Percentiles rank a stretch among this genome's conserved stretches.
phyloP scores from a whole-genome alignment of 2,113 vertebrate species.

The Dipodomys stephensi region DNA sequence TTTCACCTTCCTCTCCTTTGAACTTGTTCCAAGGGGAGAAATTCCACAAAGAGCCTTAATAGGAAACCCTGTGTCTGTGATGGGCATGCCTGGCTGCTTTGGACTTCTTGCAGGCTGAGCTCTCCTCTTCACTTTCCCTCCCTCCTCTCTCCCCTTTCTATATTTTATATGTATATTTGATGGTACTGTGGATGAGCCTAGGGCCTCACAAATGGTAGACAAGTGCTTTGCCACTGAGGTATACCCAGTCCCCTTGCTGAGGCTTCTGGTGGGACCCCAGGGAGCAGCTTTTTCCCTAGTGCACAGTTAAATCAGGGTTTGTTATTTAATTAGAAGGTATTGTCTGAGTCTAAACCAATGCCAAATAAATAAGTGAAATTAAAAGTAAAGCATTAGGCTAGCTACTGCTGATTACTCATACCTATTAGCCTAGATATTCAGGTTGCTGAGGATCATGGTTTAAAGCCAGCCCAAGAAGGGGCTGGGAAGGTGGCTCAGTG shows the following conservation, averaged over 20 bases:
- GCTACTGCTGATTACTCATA: too few relatives aligned
- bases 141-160: too few relatives aligned
- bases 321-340: conserved; percentile 43
- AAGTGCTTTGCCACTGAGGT: background rate
- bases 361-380: background rate
- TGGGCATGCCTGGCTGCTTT: background rate
- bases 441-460: too few relatives aligned
- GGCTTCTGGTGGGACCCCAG: background rate
- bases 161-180: background rate
- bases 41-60: background rate
- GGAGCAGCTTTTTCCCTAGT: background rate
- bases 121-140: background rate
- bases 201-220: background rate
- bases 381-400: background rate
- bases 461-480: too few relatives aligned
- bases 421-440: too few relatives aligned
- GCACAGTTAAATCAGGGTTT: conserved; percentile 34
- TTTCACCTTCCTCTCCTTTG: background rate
- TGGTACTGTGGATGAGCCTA: background rate
- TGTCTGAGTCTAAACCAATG: background rate
- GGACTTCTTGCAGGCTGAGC: background rate
- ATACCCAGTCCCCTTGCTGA: background rate
- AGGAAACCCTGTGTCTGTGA: background rate
- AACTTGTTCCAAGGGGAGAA: background rate
- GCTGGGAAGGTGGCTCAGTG: too few relatives aligned